Evolutionary conservation across 2,113 vertebrate species (phyloP).

Genomic region (Ciconia stormi): DNA sequence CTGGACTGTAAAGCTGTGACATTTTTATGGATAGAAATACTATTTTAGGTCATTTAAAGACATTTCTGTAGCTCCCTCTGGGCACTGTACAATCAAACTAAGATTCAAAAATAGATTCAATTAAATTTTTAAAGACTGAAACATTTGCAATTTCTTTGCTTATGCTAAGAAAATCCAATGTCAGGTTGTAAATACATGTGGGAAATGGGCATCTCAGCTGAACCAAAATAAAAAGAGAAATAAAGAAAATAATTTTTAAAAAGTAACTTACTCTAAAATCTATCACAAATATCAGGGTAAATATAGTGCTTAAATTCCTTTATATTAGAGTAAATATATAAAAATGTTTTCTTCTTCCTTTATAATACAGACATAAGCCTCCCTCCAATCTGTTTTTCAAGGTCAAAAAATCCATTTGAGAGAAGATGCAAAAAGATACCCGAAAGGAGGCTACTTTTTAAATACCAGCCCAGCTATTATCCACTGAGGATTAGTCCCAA

Average conservation of each 20-base stretch:
- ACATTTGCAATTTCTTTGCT: background rate
- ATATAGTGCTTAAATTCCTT: background rate
- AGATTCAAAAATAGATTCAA: conserved; percentile 1
- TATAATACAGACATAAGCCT: background rate
- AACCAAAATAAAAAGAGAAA: background rate
- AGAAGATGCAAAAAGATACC: background rate
- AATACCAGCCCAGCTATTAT: background rate
- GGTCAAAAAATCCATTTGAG: background rate
- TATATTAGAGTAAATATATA: background rate
- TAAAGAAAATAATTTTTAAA: background rate
- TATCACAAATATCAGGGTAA: background rate
- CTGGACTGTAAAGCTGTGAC: background rate
- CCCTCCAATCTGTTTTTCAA: background rate
- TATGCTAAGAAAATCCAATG: background rate
- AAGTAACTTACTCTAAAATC: background rate
- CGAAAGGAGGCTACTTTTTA: background rate
- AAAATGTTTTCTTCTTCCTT: background rate
- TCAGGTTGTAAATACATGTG: background rate
- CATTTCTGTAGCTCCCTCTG: conserved; percentile 2
- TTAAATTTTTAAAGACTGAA: conserved; percentile 2
- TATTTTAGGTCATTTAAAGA: conserved; percentile 36
- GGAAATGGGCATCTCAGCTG: background rate
- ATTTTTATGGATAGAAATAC: conserved; percentile 48
- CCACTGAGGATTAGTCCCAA: background rate
- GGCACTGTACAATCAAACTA: background rate